Conservation (phyloP, 1,140 invertebrate species). For the Zophobas atratus region DNA sequence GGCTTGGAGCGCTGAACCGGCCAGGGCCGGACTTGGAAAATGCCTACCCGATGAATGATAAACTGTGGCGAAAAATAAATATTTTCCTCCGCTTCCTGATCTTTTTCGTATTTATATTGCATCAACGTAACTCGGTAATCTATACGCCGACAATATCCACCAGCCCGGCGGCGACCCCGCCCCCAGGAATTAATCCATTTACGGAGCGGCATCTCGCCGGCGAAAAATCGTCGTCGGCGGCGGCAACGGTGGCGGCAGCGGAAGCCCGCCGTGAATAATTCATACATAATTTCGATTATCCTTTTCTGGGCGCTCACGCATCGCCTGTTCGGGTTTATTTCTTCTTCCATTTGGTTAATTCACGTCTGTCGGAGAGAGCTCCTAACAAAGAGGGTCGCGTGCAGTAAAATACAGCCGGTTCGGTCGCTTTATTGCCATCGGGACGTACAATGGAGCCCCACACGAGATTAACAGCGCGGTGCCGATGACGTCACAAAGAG, state of each 20-base stretch:
- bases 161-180: background rate
- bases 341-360: conserved; percentile 42
- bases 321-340: conserved; percentile 41
- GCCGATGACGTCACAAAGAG: conserved; percentile 37
- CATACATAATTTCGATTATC: conserved; percentile 42
- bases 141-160: too few relatives aligned
- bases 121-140: too few relatives aligned
- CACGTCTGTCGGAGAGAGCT: conserved; percentile 38
- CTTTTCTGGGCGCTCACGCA: conserved; percentile 40
- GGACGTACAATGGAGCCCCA: conserved; percentile 34
- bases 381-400: conserved; percentile 38
- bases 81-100: too few relatives aligned
- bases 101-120: too few relatives aligned
- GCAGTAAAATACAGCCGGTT: conserved; percentile 36
- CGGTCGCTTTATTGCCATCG: conserved; percentile 38
- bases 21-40: conserved; percentile 1
- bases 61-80: too few relatives aligned
- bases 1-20: background rate
- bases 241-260: conserved; percentile 17
- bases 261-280: conserved; percentile 31
- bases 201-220: conserved; percentile 3
- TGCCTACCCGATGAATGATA: too few relatives aligned
- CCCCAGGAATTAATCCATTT: conserved; percentile 16
- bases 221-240: conserved; percentile 19
- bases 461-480: conserved; percentile 40